Evolutionary conservation across 2,888 invertebrate species (phyloP).

Genomic region (Drosophila kuntzei): DNA sequence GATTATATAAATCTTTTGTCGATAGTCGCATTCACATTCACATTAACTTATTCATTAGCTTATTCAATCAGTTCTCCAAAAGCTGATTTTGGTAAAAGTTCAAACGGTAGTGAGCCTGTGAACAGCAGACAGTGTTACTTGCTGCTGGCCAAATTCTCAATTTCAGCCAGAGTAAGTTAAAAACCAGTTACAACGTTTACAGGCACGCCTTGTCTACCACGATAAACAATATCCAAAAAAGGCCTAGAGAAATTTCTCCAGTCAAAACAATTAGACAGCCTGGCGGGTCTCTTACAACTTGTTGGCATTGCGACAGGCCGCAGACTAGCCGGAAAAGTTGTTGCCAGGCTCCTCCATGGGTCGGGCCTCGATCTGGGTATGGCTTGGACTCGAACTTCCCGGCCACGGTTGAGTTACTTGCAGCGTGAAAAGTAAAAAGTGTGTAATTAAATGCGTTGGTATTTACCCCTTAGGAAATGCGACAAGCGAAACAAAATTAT

Average conservation of each 20-base stretch:
- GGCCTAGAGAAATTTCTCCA: conserved; percentile 68
- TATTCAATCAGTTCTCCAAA: conserved; percentile 23
- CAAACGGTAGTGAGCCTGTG: conserved; percentile 2
- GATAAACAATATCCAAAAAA: conserved; percentile 48
- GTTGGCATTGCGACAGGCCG: conserved; percentile 49
- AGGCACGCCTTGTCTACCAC: conserved; percentile 19
- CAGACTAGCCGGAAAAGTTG: conserved; percentile 38
- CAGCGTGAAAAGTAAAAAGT: conserved; percentile 59
- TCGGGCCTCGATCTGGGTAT: not conserved
- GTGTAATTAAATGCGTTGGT: conserved; percentile 58
- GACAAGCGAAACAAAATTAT: conserved; percentile 24
- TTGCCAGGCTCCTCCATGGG: conserved; percentile 10
- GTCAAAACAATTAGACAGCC: conserved; percentile 71
- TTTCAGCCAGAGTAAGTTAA: conserved; percentile 8
- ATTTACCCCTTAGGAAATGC: conserved; percentile 39
- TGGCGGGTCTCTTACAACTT: conserved; percentile 58
- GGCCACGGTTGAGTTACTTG: conserved; percentile 25
- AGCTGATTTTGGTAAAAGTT: conserved; percentile 49
- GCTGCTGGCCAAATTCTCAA: conserved; percentile 45
- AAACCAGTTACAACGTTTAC: conserved; percentile 56
- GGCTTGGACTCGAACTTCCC: conserved; percentile 24
- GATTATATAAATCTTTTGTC: conserved; percentile 27
- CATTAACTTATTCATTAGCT: conserved; percentile 36
- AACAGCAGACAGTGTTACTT: not conserved
- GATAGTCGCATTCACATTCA: conserved; percentile 31